Evolutionary conservation across 2,797 vertebrate genomes (phyloP).

Genomic region (Sebastes matsubarae): DNA sequence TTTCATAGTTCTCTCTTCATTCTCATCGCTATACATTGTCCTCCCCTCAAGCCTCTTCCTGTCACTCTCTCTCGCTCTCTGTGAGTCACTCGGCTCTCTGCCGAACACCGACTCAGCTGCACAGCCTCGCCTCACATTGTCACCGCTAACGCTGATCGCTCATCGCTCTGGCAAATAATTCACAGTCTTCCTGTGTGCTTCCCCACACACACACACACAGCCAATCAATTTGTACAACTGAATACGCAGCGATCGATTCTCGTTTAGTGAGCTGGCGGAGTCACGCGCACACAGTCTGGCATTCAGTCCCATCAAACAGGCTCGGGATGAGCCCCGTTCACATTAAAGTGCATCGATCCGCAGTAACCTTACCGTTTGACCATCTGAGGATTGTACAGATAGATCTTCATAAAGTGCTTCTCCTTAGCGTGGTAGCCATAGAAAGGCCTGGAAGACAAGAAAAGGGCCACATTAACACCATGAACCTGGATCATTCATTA

Average conservation of each 20-base stretch:
- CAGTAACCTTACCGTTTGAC: slow-evolving; percentile 90
- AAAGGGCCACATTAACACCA: neutral
- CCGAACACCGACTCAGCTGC: slow-evolving; percentile 6
- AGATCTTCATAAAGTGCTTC: slow-evolving; percentile 98
- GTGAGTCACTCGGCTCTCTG: neutral
- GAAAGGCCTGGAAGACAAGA: slow-evolving; percentile 89
- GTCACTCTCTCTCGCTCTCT: neutral
- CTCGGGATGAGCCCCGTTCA: slow-evolving; percentile 5
- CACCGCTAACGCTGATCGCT: neutral
- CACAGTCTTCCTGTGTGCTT: neutral
- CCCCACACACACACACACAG: neutral
- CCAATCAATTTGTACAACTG: slow-evolving; percentile 34
- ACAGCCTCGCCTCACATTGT: neutral
- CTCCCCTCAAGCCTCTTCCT: neutral
- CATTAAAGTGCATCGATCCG: slow-evolving; percentile 19
- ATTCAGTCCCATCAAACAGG: slow-evolving; percentile 16
- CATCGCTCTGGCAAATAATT: slow-evolving; percentile 12
- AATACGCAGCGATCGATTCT: slow-evolving; percentile 48
- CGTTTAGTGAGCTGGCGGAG: slow-evolving; percentile 48
- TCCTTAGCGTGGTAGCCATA: slow-evolving; percentile 97
- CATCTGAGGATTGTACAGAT: slow-evolving; percentile 97
- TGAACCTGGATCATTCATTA: neutral
- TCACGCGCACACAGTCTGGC: neutral
- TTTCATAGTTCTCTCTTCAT: neutral
- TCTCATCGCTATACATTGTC: neutral